Evolutionary conservation across 1,140 invertebrate species (phyloP), one percentile per base, ranked within the genome.

Genomic region (Sesamia nonagrioides): DNA sequence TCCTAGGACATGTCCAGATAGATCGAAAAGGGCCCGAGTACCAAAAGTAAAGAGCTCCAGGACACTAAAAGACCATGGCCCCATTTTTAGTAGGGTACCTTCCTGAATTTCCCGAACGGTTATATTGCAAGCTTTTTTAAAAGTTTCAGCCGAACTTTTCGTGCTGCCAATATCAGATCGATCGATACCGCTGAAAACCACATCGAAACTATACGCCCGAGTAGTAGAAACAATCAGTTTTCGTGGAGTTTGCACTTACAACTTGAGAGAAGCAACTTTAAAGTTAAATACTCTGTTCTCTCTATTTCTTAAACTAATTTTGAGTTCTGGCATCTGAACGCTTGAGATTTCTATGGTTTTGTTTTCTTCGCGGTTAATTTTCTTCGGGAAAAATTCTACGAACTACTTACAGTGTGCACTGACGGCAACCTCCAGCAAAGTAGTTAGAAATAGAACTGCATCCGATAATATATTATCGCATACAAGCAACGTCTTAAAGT

Each of bases 231-330:
- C 42, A 68, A 68, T 68, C 42, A 68, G 63, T 68, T 45, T 27
- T 45, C 40, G 9, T 33, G 48, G 40, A 68, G 42, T 68, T 48
- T 48, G 63, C 63, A 68, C 63, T 68, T 48, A 37, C 42, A 8
- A 68, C 40, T 48, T 48, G 18, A 13, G 18, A 35, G n/a, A 35
- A 40, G 58, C n/a, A 68, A 68, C 40, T 68, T 27, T 27, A 48
- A 68, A 68, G 63, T 68, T 48, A 68, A 68, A 68, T 40, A 68
- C 42, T 58, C 56, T 45, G 63, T 68, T 68, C 37, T 45, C 40
- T 42, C 40, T 17, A 21, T 66, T 66, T 48, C 42, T 48, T 45
- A 48, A 45, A 66, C 37, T 21, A 45, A 27, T 68, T 33, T 13
- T 48, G 63, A 68, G 18, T 27, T 48, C 3, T 21, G 18, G 9